A percentile compares a stretch with the other conserved stretches of the same genome.
These are phyloP conservation scores for Sipha flava DNA, from an alignment of 1,140 invertebrate species.

Conservation along the genomic window DNA sequence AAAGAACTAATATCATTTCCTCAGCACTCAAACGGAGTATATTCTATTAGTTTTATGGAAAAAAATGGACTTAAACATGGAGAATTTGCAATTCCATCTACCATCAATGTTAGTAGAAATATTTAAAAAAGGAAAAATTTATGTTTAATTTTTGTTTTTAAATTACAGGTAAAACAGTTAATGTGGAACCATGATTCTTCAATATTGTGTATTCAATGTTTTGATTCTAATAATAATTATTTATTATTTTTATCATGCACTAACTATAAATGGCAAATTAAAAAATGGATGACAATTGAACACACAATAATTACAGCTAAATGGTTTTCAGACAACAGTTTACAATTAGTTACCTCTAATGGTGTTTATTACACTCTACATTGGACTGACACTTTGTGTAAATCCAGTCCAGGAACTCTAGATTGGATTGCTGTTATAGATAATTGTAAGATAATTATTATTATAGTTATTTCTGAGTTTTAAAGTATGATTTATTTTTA, in stretches of 20 bases:
- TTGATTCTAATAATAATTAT: not conserved
- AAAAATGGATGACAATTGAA: conserved; percentile 11
- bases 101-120: conserved; percentile 44
- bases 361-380: not conserved
- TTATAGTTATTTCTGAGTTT: not conserved
- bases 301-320: not conserved
- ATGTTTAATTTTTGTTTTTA: no score
- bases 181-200: conserved; percentile 24
- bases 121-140: no score
- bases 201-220: conserved; percentile 34
- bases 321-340: conserved; percentile 2
- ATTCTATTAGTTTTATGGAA: conserved; percentile 76
- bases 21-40: conserved; percentile 56
- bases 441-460: not conserved
- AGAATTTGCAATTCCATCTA: conserved; percentile 62
- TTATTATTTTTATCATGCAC: conserved; percentile 10
- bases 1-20: conserved; percentile 69
- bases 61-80: conserved; percentile 86
- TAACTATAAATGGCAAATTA: conserved; percentile 14
- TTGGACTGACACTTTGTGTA: not conserved
- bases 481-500: conserved; percentile 36
- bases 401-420: not conserved
- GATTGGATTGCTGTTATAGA: conserved; percentile 24
- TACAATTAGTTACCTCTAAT: not conserved
- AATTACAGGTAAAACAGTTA: not conserved